Evolutionary conservation across 2,113 vertebrate genomes (phyloP).

Genomic region (Mus spicilegus): DNA sequence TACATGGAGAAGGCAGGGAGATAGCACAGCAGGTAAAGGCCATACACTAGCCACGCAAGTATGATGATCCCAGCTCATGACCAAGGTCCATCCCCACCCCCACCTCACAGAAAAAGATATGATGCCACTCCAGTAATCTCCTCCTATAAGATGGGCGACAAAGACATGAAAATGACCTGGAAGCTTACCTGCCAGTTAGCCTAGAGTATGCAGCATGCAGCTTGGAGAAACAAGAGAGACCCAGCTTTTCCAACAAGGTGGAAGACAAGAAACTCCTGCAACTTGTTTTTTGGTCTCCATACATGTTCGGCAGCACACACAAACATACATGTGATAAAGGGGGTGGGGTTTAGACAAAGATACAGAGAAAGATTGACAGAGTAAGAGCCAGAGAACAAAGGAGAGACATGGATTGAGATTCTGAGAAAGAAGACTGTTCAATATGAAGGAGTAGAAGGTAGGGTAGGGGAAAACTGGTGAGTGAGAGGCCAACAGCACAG

Average conservation of each 20-base stretch:
- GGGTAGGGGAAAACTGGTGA: not conserved
- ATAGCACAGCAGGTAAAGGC: not conserved
- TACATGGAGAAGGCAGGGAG: not conserved
- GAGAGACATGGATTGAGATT: not conserved
- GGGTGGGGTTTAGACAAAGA: not conserved
- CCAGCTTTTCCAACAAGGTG: not conserved
- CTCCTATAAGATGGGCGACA: not conserved
- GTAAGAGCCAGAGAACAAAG: not conserved
- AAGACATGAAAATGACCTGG: not conserved
- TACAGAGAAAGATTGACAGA: not conserved
- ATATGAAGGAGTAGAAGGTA: not conserved
- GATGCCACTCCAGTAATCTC: not conserved
- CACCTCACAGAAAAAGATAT: not conserved
- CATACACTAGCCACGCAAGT: not conserved
- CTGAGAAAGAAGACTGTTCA: not conserved
- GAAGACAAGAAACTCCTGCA: not conserved
- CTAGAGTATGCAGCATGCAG: not conserved
- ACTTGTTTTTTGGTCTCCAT: not conserved
- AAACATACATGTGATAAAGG: not conserved
- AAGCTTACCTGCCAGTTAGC: not conserved
- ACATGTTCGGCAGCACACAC: not conserved
- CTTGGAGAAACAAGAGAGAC: not conserved
- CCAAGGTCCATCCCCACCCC: not conserved
- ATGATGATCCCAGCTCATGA: not conserved
- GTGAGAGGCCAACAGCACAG: not conserved